Evolutionary conservation across 2,113 vertebrate genomes (phyloP).

Genomic region (Cyprinodon variegatus): DNA sequence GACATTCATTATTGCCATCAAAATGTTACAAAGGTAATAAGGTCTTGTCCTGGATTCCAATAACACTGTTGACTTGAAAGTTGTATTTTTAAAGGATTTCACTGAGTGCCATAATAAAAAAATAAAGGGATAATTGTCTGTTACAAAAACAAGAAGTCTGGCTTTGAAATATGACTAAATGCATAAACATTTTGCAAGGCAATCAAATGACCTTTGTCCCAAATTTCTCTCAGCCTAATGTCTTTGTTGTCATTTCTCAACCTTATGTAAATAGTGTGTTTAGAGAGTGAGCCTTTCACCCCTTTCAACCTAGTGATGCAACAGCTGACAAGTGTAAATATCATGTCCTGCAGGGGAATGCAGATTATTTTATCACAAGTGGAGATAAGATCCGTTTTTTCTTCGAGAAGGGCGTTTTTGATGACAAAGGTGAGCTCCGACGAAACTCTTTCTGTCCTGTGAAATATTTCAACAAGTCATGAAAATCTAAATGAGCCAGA

Average conservation of each 20-base stretch:
- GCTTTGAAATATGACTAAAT: background rate
- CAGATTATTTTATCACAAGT: conserved; percentile 94
- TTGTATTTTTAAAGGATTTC: too few relatives aligned
- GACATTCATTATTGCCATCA: too few relatives aligned
- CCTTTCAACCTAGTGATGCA: background rate
- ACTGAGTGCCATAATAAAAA: too few relatives aligned
- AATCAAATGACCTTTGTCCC: background rate
- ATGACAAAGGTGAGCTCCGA: conserved; percentile 83
- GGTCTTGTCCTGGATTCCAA: too few relatives aligned
- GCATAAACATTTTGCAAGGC: background rate
- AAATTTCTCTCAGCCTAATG: background rate
- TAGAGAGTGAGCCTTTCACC: background rate
- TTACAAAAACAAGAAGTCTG: background rate
- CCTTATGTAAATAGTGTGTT: conserved; percentile 39
- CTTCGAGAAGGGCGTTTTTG: conserved; percentile 95
- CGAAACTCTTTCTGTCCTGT: background rate
- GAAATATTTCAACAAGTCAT: fast-evolving
- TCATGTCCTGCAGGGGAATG: conserved; percentile 81
- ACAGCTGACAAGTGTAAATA: conserved; percentile 11
- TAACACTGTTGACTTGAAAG: too few relatives aligned
- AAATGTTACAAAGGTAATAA: too few relatives aligned
- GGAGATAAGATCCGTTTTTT: conserved; percentile 97
- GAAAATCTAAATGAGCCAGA: background rate
- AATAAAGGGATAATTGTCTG: background rate
- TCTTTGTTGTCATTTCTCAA: background rate